These are phyloP conservation scores for Melinopterus prodromus DNA, from an alignment of 2,888 invertebrate species.

Conservation along the genomic window DNA sequence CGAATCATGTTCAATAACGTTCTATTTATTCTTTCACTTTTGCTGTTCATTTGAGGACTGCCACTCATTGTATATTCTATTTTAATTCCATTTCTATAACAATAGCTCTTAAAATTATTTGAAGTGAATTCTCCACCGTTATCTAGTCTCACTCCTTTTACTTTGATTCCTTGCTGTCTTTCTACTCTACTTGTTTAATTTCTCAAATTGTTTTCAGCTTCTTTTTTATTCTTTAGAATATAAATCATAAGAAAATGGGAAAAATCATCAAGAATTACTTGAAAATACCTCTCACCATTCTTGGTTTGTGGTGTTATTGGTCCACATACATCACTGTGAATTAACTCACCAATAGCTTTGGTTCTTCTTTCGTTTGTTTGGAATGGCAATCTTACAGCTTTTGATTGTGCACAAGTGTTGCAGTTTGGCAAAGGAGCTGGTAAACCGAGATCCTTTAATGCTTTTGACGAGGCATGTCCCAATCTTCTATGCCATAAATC, in stretches of 20 bases:
- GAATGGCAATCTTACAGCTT: constrained; percentile 20
- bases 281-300: constrained; percentile 29
- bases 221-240: constrained; percentile 25
- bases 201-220: constrained; percentile 25
- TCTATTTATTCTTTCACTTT: constrained; percentile 29
- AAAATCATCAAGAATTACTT: constrained; percentile 26
- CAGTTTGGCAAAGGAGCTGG: constrained; percentile 6
- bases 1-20: constrained; percentile 27
- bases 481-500: constrained; percentile 25
- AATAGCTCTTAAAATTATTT: constrained; percentile 25
- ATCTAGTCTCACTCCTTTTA: constrained; percentile 8
- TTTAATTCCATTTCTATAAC: constrained; percentile 23
- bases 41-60: constrained; percentile 29
- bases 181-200: constrained; percentile 25
- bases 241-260: constrained; percentile 28
- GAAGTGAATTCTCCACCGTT: constrained; percentile 23
- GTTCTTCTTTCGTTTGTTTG: constrained; percentile 14
- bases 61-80: constrained; percentile 28
- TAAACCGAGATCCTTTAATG: constrained; percentile 18
- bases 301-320: constrained; percentile 23
- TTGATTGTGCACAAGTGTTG: constrained; percentile 16
- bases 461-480: constrained; percentile 15
- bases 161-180: constrained; percentile 26
- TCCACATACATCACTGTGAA: constrained; percentile 25
- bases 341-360: constrained; percentile 23